Conservation (phyloP, 2,797 vertebrate genomes). For the Sebastes dallii region DNA sequence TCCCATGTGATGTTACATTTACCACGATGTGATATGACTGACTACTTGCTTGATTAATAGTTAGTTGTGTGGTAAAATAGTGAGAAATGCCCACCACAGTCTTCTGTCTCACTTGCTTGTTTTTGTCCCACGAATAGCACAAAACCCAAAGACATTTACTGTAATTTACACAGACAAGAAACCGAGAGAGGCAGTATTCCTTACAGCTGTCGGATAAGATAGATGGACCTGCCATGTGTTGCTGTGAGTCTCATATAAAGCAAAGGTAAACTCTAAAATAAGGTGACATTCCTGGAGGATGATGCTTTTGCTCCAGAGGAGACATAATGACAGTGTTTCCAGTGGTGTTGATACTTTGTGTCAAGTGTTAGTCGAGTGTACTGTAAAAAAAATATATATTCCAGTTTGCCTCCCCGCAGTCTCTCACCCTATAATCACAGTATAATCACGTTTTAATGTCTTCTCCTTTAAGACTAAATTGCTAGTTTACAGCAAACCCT, state of each 20-base stretch:
- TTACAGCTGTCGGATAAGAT: not conserved
- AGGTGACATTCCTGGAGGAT: not conserved
- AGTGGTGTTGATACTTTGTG: conserved; percentile 5
- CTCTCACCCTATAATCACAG: conserved; percentile 39
- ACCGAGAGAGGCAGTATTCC: not conserved
- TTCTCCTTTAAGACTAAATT: conserved; percentile 41
- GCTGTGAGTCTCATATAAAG: not conserved
- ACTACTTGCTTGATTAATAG: not conserved
- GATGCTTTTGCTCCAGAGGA: conserved; percentile 10
- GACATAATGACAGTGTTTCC: conserved; percentile 38
- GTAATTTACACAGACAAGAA: not conserved
- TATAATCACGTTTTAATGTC: conserved; percentile 46
- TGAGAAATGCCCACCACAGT: not conserved
- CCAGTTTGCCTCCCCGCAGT: not conserved
- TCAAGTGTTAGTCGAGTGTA: conserved; percentile 27
- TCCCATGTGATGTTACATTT: not conserved
- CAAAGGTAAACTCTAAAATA: not conserved
- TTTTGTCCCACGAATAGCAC: not conserved
- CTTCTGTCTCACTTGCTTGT: not conserved
- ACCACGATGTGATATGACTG: not conserved
- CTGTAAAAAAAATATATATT: not conserved
- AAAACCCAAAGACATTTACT: not conserved
- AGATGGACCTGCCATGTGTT: not conserved
- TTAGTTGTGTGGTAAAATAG: not conserved
- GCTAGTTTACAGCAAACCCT: conserved; percentile 19